A percentile compares a stretch with the other conserved stretches of the same genome.
phyloP scores from a whole-genome alignment of 2,888 invertebrate genomes.

The Zygothrica quintamaculata region DNA sequence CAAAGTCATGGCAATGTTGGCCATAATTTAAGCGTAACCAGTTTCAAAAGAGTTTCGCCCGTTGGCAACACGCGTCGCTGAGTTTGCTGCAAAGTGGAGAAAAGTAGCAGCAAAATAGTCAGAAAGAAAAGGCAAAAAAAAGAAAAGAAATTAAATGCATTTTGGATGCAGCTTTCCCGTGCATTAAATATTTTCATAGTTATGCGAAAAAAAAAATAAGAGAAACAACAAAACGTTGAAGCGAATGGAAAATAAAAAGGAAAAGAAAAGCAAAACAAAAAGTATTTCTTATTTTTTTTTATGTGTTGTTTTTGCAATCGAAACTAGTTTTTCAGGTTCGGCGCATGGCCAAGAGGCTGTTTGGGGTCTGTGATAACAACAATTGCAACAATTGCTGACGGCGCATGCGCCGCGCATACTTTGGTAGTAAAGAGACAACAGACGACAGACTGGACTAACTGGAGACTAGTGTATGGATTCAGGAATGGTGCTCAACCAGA shows the following conservation, averaged over 20 bases:
- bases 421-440: slow-evolving; percentile 28
- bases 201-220: too few species aligned
- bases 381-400: slow-evolving; percentile 67
- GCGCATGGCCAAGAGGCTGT: slow-evolving; percentile 52
- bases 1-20: slow-evolving; percentile 58
- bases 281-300: too few species aligned
- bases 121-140: slow-evolving; percentile 42
- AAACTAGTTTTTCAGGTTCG: slow-evolving; percentile 80
- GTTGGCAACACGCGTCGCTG: slow-evolving; percentile 15
- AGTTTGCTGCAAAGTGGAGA: slow-evolving; percentile 28
- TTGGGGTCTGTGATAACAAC: slow-evolving; percentile 66
- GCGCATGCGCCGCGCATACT: slow-evolving; percentile 71
- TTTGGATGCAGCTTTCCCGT: slow-evolving; percentile 64
- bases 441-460: slow-evolving; percentile 8
- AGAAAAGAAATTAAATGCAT: slow-evolving; percentile 22
- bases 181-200: slow-evolving; percentile 52
- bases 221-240: too few species aligned
- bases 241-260: neutral
- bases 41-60: slow-evolving; percentile 40
- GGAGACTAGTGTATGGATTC: neutral
- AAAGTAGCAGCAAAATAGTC: slow-evolving; percentile 55
- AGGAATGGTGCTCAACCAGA: slow-evolving; percentile 28
- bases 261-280: slow-evolving; percentile 15
- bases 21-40: slow-evolving; percentile 60
- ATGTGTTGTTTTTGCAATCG: slow-evolving; percentile 48